Percentiles rank a stretch among this genome's conserved stretches.
Evolutionary conservation across 2,113 vertebrate genomes (phyloP).

Genomic region (Craseonycteris thonglongyai): DNA sequence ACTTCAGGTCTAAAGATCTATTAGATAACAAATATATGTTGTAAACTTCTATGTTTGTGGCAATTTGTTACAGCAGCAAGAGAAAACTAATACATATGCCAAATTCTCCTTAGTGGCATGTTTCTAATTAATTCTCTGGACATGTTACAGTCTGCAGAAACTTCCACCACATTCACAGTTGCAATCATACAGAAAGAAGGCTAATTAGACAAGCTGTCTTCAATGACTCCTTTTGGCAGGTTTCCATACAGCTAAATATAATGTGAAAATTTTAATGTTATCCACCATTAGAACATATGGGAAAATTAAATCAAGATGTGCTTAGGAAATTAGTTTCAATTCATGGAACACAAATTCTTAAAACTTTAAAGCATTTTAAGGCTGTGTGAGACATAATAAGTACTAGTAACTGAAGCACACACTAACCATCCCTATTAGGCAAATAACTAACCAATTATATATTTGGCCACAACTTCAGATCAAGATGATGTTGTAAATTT

Average conservation of each 20-base stretch:
- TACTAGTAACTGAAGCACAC: neutral
- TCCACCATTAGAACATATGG: neutral
- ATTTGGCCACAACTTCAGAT: neutral
- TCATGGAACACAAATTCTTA: slow-evolving; percentile 13
- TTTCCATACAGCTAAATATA: slow-evolving; percentile 24
- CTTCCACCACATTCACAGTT: slow-evolving; percentile 31
- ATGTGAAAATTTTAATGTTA: slow-evolving; percentile 37
- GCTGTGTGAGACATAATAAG: neutral
- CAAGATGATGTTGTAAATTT: neutral
- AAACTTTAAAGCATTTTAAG: slow-evolving; percentile 8
- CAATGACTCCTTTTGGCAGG: neutral
- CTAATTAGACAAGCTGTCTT: slow-evolving; percentile 38
- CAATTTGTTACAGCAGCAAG: slow-evolving; percentile 25
- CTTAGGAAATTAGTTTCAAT: slow-evolving; percentile 30
- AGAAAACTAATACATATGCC: slow-evolving; percentile 21
- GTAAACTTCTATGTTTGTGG: neutral
- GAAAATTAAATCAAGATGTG: slow-evolving; percentile 43
- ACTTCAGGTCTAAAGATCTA: neutral
- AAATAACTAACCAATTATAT: neutral
- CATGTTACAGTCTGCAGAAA: neutral
- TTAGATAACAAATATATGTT: neutral
- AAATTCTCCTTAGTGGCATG: neutral
- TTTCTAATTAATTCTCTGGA: slow-evolving; percentile 39
- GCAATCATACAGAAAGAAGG: slow-evolving; percentile 8
- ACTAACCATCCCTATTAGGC: neutral